Base-by-base conservation (phyloP, 2,113 vertebrate species). In the Narcine bancroftii region DNA sequence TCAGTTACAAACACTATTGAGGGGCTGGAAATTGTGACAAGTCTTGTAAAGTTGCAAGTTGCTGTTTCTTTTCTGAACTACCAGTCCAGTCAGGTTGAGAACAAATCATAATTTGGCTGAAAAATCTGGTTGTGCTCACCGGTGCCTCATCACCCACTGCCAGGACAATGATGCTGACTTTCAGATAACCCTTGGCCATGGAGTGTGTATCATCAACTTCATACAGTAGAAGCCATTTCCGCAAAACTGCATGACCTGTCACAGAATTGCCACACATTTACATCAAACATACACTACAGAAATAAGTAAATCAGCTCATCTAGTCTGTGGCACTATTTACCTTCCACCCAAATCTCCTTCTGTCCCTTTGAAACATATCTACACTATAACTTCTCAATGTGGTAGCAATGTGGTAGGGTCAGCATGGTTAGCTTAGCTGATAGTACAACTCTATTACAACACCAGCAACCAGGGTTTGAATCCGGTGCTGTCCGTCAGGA, bases 191-290 rank as follows among this genome's bases (percentile, higher is more conserved):
- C 60, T 21, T 92, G 21, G 94, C 45, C 0, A 94, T 93, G 0
- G 56, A 21, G 0, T 0, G 29, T 0, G 89, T 92, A 0, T 36
- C 92, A 0, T 65, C 24, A 0, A 94, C 94, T 1, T 94, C 94
- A 93, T 93, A 94, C 66, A 96, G 94, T 66, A 95, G 94, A 79
- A 96, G 89, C 96, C 96, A 96, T 76, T 92, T 94, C 93, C 95
- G 92, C 45, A 93, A 92, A 83, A 96, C 92, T 3, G 92, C 92
- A 79, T 81, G 96, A 39, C 93, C 96, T 96, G 93, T 13, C 3
- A 63, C 29, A 93, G 91, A 93, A 72, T 71, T 79, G 24, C 45
- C 0, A 0, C 6, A 87, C 33, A 17, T 6, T 91, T 91, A 69
- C 21, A 45, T 1, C 73, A 75, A 33, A 47, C 17, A 29, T 53